A percentile compares a stretch with the other conserved stretches of the same genome.
These are phyloP conservation scores for Meles meles DNA, from an alignment of 2,113 vertebrate species.

Conservation along the genomic window DNA sequence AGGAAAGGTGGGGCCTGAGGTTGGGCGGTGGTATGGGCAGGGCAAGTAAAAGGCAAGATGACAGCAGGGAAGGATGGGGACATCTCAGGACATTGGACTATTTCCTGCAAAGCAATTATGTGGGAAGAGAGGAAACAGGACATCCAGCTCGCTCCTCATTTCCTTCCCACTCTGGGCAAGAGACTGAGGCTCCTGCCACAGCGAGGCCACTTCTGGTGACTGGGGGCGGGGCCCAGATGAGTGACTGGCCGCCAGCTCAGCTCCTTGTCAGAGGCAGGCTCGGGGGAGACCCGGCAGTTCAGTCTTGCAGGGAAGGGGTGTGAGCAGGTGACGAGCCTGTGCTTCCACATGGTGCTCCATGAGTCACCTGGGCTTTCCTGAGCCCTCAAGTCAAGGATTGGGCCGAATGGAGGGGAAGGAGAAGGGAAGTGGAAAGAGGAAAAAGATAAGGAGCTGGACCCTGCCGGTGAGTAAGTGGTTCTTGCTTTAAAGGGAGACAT, in stretches of 20 bases:
- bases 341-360: neutral
- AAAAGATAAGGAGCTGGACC: neutral
- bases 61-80: neutral
- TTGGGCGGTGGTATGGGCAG: too few relatives aligned
- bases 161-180: neutral
- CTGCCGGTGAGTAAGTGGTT: neutral
- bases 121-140: neutral
- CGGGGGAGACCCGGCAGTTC: neutral
- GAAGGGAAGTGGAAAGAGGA: neutral
- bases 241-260: neutral
- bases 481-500: neutral
- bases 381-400: neutral
- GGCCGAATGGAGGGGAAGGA: neutral
- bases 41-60: neutral
- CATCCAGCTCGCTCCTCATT: neutral
- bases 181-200: neutral
- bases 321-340: conserved; percentile 38
- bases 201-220: neutral
- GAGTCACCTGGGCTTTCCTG: conserved; percentile 67
- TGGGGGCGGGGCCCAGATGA: neutral
- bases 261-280: neutral
- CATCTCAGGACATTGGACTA: neutral
- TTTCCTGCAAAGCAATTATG: neutral
- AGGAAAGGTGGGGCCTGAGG: neutral
- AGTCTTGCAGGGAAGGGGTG: neutral